Base-by-base conservation (phyloP, 1,140 invertebrate species). In the Sminthurinus signatus region DNA sequence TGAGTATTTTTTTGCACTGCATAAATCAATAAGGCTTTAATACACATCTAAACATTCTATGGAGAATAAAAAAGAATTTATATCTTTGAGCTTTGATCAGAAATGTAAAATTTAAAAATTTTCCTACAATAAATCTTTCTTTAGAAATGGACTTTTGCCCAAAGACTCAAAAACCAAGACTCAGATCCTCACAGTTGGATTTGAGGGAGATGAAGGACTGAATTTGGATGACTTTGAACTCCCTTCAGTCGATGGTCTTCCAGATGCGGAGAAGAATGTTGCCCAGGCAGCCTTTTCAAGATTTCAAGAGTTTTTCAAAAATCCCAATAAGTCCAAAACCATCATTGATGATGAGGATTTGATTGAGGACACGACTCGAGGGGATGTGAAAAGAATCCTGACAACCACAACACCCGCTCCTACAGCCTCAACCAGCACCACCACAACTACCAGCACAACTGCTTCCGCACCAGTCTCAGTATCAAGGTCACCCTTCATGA, bases 131-230 rank as follows among this genome's bases (percentile, higher is more conserved):
- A n/a, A n/a, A n/a, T 51, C 8, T 17, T 14, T 56, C 25, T 27
- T 23, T 19, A 36, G 32, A n/a, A 57, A 57, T 27, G 27, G 29
- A 12, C 14, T 36, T 12, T 27, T 27, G 43, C 17, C 27, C 23
- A 39, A 48, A n/a, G 27, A 29, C 5, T 50, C 55, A 14, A 36
- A 29, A 5, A 27, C 58, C 2, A 69, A 69, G 56, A 64, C 68
- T 0, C 64, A 69, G 57, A 69, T 69, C 32, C 31, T 69, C 15
- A 69, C 68, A 0, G 68, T 69, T 15, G 68, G 68, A 48, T 69
- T 69, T 42, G 64, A 69, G 21, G 64, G 64, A 5, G 54, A 66
- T 43, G 68, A 69, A 36, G 23, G 62, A 21, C 23, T 69, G 23
- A 66, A 69, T 54, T 48, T 69, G 14, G 63, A 65, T 28, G 68